Evolutionary conservation across 2,797 vertebrate genomes (phyloP).

Genomic region (Psittacula derbiana): DNA sequence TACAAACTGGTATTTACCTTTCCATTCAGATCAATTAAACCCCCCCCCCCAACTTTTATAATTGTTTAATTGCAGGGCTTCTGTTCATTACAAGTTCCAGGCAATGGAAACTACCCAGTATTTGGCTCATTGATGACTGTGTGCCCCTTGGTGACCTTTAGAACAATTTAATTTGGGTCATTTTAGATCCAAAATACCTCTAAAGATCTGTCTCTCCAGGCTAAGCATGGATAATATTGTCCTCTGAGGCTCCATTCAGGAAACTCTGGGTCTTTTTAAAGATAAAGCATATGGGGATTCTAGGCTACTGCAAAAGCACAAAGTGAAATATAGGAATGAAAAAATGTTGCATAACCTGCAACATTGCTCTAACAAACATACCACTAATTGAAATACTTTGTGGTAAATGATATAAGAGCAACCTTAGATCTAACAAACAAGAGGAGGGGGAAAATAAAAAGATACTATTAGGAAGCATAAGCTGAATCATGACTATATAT

Average conservation of each 20-base stretch:
- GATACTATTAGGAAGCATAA: constrained; percentile 33
- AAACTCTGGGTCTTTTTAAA: neutral
- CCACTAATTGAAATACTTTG: neutral
- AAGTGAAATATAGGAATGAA: neutral
- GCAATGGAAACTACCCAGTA: neutral
- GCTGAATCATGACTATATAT: constrained; percentile 13
- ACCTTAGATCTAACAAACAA: constrained; percentile 32
- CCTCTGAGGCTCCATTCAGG: neutral
- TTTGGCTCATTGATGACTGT: neutral
- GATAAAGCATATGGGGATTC: neutral
- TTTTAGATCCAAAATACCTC: neutral
- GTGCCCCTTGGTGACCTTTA: neutral
- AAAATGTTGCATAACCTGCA: neutral
- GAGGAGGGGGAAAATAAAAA: neutral
- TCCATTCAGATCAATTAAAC: neutral
- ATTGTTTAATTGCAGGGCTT: neutral
- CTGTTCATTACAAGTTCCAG: neutral
- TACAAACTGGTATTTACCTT: neutral
- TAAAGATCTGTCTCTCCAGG: neutral
- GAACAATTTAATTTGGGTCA: neutral
- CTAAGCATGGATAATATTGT: neutral
- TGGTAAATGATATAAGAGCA: neutral
- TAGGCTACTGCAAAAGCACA: neutral
- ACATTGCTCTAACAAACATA: neutral
- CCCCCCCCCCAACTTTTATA: neutral